Percentiles rank a stretch among this genome's conserved stretches.
These are phyloP conservation scores for Paguma larvata DNA, from an alignment of 2,797 vertebrate genomes.

Conservation along the genomic window DNA sequence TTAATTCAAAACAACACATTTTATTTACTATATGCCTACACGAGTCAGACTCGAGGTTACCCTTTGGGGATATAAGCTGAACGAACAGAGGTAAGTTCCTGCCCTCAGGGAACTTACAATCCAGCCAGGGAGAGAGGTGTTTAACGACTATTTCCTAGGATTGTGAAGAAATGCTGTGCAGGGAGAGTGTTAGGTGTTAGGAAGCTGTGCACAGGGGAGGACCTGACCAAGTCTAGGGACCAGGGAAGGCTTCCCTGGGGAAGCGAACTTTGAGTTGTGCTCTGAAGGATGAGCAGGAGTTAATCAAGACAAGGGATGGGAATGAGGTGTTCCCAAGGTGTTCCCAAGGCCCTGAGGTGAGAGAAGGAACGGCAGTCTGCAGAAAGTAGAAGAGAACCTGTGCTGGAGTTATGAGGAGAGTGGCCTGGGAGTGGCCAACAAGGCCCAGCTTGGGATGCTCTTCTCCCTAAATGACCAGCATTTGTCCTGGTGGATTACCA, in stretches of 20 bases:
- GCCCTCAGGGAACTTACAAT: conserved; percentile 78
- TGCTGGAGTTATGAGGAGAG: neutral
- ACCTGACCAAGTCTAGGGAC: neutral
- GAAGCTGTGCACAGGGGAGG: neutral
- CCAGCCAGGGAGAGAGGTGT: neutral
- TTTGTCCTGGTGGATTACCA: neutral
- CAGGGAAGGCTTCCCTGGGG: neutral
- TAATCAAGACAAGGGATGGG: neutral
- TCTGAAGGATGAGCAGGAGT: neutral
- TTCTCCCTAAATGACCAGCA: neutral
- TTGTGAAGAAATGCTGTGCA: neutral
- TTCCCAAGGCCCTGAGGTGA: neutral
- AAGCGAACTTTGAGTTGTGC: conserved; percentile 23
- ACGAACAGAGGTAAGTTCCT: conserved; percentile 50
- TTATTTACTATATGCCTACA: conserved; percentile 65
- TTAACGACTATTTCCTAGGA: conserved; percentile 50
- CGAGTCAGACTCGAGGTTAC: conserved; percentile 4
- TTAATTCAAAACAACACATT: conserved; percentile 68
- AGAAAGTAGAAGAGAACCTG: neutral
- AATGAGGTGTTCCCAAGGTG: neutral
- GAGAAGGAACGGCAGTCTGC: neutral
- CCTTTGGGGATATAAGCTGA: conserved; percentile 51
- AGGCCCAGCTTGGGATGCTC: neutral
- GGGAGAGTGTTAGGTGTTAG: neutral
- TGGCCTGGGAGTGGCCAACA: neutral